A percentile compares a stretch with the other conserved stretches of the same genome.
Conservation (phyloP, 2,113 vertebrate species). For the Junco hyemalis region DNA sequence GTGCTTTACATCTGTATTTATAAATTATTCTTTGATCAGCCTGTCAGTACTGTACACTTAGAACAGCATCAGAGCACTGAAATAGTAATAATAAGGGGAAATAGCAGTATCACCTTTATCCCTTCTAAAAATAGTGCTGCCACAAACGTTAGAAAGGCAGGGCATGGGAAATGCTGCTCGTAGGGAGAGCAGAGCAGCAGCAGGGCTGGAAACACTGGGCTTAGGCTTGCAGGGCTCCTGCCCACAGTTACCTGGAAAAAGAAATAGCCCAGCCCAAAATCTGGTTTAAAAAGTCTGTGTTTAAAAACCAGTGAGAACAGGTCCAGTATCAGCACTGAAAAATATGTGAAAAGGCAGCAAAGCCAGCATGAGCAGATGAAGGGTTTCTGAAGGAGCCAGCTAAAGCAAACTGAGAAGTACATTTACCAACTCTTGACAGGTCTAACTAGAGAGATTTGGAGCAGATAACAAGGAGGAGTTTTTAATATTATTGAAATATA, state of each 20-base stretch:
- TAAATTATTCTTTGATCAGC: background rate
- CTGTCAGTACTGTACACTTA: background rate
- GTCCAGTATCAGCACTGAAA: background rate
- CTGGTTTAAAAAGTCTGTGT: background rate
- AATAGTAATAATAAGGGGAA: background rate
- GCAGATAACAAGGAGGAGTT: background rate
- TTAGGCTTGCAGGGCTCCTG: background rate
- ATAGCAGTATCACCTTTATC: background rate
- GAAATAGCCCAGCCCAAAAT: background rate
- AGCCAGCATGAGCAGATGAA: background rate
- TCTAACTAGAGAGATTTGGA: background rate
- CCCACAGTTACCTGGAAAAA: background rate
- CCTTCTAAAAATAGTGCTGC: background rate
- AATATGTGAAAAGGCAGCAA: background rate
- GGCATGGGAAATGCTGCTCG: accelerated
- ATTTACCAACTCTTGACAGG: background rate
- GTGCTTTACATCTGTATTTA: constrained; percentile 12
- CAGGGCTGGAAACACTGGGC: background rate
- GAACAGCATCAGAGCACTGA: background rate
- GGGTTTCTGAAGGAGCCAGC: background rate
- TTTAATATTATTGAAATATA: background rate
- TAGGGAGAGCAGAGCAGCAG: background rate
- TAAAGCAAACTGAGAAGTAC: background rate
- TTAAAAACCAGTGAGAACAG: background rate
- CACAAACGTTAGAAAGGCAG: background rate